These are phyloP conservation scores for Amazona finschi DNA, from an alignment of 2,797 vertebrate genomes.

Conservation along the genomic window DNA sequence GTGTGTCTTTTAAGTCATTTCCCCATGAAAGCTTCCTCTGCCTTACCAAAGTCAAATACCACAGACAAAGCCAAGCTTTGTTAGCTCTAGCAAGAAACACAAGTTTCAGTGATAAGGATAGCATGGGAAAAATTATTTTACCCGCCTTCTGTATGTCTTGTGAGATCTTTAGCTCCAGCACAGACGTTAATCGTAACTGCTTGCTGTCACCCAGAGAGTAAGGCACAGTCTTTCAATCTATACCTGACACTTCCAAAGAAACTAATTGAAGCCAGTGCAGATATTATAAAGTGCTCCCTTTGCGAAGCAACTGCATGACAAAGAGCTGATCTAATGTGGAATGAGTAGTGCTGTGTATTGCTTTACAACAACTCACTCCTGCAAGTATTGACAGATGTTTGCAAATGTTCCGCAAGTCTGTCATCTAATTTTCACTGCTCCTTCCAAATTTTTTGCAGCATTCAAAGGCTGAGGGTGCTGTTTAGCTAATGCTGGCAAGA, in stretches of 20 bases:
- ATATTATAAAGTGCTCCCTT: background rate
- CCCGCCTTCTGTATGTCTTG: background rate
- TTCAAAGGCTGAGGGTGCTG: background rate
- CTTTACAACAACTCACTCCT: background rate
- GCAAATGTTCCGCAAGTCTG: background rate
- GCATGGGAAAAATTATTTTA: background rate
- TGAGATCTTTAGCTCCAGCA: background rate
- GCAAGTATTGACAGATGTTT: constrained; percentile 26
- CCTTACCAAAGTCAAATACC: background rate
- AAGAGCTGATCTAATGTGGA: background rate
- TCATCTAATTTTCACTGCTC: background rate
- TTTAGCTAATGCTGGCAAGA: background rate
- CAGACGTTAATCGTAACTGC: background rate
- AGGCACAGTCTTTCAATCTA: background rate
- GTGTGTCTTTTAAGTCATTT: background rate
- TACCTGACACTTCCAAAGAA: background rate
- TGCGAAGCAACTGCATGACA: background rate
- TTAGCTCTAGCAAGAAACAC: background rate
- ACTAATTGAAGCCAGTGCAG: background rate
- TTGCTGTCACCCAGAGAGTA: background rate
- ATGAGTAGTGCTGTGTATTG: background rate
- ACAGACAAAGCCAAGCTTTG: background rate
- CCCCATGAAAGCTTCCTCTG: background rate
- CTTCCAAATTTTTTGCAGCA: background rate
- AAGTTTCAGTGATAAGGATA: background rate